Percentiles rank a stretch among this genome's conserved stretches.
These are phyloP conservation scores for Drosophila neotestacea DNA, from an alignment of 2,888 invertebrate genomes.

Conservation along the genomic window DNA sequence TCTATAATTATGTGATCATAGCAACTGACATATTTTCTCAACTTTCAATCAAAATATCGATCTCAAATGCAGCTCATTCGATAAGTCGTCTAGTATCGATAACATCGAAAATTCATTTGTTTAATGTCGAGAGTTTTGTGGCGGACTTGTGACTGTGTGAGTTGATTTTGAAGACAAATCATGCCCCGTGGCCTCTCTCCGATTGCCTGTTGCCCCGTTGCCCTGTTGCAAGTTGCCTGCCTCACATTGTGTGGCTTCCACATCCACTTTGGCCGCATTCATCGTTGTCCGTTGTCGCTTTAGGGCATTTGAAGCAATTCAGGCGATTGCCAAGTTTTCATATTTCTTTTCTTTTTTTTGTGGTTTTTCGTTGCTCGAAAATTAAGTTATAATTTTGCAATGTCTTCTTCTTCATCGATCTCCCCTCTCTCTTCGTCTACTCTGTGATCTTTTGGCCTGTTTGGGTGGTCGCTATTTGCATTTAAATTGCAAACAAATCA, in stretches of 20 bases:
- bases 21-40: background rate
- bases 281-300: conserved; percentile 52
- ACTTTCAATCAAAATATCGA: background rate
- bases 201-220: background rate
- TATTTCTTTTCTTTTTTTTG: conserved; percentile 23
- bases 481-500: conserved; percentile 81
- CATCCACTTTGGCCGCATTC: conserved; percentile 59
- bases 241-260: conserved; percentile 70
- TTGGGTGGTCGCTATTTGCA: conserved; percentile 77
- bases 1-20: too few relatives aligned
- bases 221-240: conserved; percentile 9
- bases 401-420: conserved; percentile 19
- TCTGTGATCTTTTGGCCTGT: conserved; percentile 13
- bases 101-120: conserved; percentile 38
- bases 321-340: conserved; percentile 50
- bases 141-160: conserved; percentile 22
- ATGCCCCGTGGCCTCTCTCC: conserved; percentile 61
- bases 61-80: conserved; percentile 30
- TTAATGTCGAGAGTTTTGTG: conserved; percentile 21
- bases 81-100: conserved; percentile 36
- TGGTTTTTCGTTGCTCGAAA: conserved; percentile 55
- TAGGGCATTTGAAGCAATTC: conserved; percentile 59
- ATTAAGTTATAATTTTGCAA: conserved; percentile 75
- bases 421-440: background rate
- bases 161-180: conserved; percentile 73